phyloP scores from a whole-genome alignment of 1,140 invertebrate genomes.

The Drosophila sucinea region DNA sequence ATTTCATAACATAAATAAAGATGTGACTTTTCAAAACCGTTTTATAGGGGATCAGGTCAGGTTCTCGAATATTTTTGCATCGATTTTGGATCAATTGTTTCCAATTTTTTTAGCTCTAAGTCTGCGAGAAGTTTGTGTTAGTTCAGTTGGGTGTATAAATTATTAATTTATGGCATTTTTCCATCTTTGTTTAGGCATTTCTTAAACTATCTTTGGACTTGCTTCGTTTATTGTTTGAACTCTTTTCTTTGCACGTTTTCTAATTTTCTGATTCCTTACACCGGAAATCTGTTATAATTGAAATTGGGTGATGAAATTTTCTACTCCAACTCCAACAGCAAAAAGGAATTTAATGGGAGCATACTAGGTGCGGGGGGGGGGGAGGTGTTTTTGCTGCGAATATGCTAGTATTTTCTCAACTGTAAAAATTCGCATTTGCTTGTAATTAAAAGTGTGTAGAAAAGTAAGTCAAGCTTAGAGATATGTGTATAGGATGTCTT shows the following conservation, averaged over 20 bases:
- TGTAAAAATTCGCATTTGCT: constrained; percentile 9
- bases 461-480: constrained; percentile 7
- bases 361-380: neutral
- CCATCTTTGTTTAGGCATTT: neutral
- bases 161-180: neutral
- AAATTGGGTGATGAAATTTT: constrained; percentile 4
- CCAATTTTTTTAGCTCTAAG: no score
- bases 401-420: neutral
- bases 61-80: no score
- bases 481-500: neutral
- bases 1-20: no score
- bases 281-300: constrained; percentile 4
- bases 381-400: neutral
- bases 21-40: no score
- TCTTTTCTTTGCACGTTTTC: neutral
- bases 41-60: no score
- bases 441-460: constrained; percentile 6
- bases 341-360: neutral
- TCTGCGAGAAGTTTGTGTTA: no score
- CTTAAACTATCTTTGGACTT: neutral
- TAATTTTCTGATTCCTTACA: neutral
- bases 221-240: neutral
- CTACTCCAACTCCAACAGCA: neutral
- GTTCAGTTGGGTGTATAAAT: no score
- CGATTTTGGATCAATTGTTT: no score